Evolutionary conservation across 2,113 vertebrate genomes (phyloP).

Genomic region (Thomomys bottae): DNA sequence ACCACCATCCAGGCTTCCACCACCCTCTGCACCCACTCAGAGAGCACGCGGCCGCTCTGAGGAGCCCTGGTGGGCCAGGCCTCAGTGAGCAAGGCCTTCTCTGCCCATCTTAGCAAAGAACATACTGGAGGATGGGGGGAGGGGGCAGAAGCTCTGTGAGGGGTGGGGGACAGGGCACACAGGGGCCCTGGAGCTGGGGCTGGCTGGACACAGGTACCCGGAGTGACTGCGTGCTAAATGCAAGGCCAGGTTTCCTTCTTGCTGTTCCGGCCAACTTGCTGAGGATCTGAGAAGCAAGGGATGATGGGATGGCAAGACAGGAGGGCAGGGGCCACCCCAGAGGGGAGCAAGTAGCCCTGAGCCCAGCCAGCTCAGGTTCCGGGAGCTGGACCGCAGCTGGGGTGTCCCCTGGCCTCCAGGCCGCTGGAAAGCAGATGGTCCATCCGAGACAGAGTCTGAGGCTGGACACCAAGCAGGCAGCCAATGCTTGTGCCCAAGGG

Average conservation of each 20-base stretch:
- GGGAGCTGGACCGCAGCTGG: neutral
- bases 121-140: no score
- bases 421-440: neutral
- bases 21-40: accelerated
- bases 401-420: neutral
- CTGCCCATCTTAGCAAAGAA: neutral
- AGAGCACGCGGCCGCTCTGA: accelerated
- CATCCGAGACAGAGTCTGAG: neutral
- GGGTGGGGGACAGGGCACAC: no score
- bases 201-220: accelerated
- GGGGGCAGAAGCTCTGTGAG: no score
- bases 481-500: neutral
- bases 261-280: neutral
- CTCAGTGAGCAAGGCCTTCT: neutral
- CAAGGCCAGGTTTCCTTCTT: neutral
- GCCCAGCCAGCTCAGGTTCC: no score
- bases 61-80: neutral
- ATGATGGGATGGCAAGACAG: no score
- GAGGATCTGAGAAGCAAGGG: neutral
- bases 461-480: neutral
- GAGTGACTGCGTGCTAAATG: accelerated
- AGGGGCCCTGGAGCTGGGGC: neutral
- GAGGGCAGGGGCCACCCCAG: no score
- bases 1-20: neutral
- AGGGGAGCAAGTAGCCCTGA: accelerated